A percentile compares a stretch with the other conserved stretches of the same genome.
Evolutionary conservation across 2,113 vertebrate genomes (phyloP).

Genomic region (Chitala chitala): DNA sequence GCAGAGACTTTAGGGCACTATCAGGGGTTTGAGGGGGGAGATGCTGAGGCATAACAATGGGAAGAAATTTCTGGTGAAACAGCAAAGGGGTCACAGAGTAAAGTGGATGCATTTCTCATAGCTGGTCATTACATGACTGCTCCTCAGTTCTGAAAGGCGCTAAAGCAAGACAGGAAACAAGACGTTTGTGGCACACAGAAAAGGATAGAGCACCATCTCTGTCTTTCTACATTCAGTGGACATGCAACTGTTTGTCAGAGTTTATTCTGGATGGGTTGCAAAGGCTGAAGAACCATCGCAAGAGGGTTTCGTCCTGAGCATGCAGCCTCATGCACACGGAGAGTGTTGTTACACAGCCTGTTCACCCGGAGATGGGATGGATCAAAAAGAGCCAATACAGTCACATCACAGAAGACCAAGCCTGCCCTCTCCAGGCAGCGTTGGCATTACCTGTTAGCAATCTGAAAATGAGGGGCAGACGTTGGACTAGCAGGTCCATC

Average conservation of each 20-base stretch:
- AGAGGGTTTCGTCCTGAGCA: slow-evolving; percentile 62
- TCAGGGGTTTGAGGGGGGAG: slow-evolving; percentile 46
- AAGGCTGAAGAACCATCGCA: slow-evolving; percentile 38
- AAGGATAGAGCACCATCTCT: too few species aligned
- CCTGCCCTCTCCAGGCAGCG: slow-evolving; percentile 51
- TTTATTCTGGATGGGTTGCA: slow-evolving; percentile 19
- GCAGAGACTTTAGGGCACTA: slow-evolving; percentile 51
- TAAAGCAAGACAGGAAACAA: slow-evolving; percentile 43
- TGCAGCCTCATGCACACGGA: slow-evolving; percentile 59
- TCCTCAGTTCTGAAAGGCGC: slow-evolving; percentile 45
- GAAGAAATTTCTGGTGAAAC: slow-evolving; percentile 60
- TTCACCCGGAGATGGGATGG: slow-evolving; percentile 23
- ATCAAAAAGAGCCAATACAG: slow-evolving; percentile 31
- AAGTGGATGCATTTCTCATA: slow-evolving; percentile 60
- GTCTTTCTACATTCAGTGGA: background rate
- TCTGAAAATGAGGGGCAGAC: background rate
- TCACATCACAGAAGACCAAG: slow-evolving; percentile 39
- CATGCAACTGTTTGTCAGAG: too few species aligned
- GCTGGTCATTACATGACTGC: slow-evolving; percentile 57
- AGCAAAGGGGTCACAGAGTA: slow-evolving; percentile 31
- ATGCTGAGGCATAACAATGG: slow-evolving; percentile 52
- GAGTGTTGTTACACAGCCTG: slow-evolving; percentile 53
- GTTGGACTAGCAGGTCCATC: background rate
- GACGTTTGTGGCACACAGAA: too few species aligned
- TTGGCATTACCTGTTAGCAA: background rate